Percentiles rank a stretch among this genome's conserved stretches.
Evolutionary conservation across 2,797 vertebrate genomes (phyloP).

Genomic region (Notolabrus celidotus): DNA sequence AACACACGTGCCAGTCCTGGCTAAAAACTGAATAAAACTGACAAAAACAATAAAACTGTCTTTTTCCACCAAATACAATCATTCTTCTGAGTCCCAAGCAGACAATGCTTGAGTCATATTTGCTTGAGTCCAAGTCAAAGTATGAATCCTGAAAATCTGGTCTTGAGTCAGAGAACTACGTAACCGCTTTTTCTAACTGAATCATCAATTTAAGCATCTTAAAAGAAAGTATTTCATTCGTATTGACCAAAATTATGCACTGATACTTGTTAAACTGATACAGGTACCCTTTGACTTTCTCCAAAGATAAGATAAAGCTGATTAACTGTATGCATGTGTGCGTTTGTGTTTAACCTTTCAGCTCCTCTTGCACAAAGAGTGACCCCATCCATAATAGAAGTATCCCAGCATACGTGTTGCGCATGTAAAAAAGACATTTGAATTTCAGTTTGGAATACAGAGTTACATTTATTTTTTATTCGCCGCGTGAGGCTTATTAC

Average conservation of each 20-base stretch:
- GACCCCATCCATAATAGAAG: conserved; percentile 56
- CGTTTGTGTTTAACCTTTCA: conserved; percentile 51
- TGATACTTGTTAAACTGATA: conserved; percentile 12
- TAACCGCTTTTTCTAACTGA: no score
- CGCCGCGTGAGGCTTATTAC: background rate
- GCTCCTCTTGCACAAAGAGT: conserved; percentile 34
- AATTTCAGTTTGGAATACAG: conserved; percentile 25
- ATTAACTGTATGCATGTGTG: background rate
- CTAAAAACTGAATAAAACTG: no score
- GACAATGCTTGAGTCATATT: no score
- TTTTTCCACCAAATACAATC: no score
- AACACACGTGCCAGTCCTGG: no score
- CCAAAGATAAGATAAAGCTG: conserved; percentile 2
- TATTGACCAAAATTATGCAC: background rate
- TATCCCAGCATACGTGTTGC: conserved; percentile 11
- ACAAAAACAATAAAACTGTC: no score
- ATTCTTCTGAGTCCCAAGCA: no score
- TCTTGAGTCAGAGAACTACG: no score
- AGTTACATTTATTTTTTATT: conserved; percentile 8
- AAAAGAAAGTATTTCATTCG: background rate
- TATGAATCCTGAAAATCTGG: no score
- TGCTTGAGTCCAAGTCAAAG: no score
- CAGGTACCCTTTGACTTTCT: conserved; percentile 11
- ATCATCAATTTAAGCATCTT: no score
- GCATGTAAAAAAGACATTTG: conserved; percentile 38